Evolutionary conservation across 2,888 invertebrate species (phyloP), one percentile per base, ranked within the genome.

Genomic region (Rotaria sp.): DNA sequence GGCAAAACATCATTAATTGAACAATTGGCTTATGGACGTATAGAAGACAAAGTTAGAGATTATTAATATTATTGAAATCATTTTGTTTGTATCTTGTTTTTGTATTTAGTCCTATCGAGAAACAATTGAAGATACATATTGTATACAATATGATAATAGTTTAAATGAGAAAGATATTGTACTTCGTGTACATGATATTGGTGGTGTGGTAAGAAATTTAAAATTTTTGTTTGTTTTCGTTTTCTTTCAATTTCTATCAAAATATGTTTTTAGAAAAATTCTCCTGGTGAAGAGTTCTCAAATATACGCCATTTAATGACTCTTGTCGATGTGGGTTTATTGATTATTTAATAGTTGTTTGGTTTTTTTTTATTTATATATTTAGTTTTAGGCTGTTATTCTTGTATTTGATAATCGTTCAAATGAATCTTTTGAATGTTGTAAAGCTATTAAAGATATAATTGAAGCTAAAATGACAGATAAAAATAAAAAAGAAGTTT

Each of bases 371-470:
- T 38, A n/a, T 11, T n/a, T 24, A 45, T 26, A 80, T 80, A 41
- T 80, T 80, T 80, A 45, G 41, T 80, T 80, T 13, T 45, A 80
- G 80, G 80, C 80, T 80, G 13, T 80, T 45, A n/a, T 80, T n/a
- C 80, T 80, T n/a, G 80, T 80, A 35, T 80, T 80, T 26, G 80
- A 80, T 80, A 80, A 45, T 45, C 80, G 80, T 80, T n/a, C 80
- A 26, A 80, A 80, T 80, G 80, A 80, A 45, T 80, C 80, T 45
- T 80, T 45, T 45, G 80, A 80, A 80, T 80, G 45, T 80, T 80
- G 80, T 80, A 80, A 80, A 80, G 45, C 45, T 13, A 80, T 80
- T n/a, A 80, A 80, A 45, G 80, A 80, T 41, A n/a, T 41, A 7
- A 80, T 80, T 45, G 80, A 80, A 41, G 11, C 10, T 26, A 80